Base-by-base conservation (phyloP, 2,113 vertebrate genomes). In the Dinomys branickii region DNA sequence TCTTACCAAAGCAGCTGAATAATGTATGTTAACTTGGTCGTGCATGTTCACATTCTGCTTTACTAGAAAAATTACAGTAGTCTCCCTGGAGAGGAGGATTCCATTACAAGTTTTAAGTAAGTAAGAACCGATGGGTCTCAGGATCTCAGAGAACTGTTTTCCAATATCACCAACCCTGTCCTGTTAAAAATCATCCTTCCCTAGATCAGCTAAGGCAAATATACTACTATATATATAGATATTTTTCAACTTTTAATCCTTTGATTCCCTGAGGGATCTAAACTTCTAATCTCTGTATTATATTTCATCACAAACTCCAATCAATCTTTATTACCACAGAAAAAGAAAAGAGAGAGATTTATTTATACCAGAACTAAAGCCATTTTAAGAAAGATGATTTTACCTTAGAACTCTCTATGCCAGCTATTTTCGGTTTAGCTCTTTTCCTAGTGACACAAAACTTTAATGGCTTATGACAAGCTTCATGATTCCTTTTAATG, bases 341-440 rank as follows among this genome's bases (percentile, higher is more conserved):
- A 47, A 93, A 81, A 75, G 2, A 69, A 85, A 67, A 75, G 4
- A 58, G 30, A 3, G 2, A 26, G 71, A 2, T 47, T 69, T 90
- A 87, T 90, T 96, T 88, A 83, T 61, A 91, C 65, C 52, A 92
- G 47, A 95, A 94, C 7, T 67, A 30, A 93, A 87, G 28, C n/a
- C 69, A 91, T 67, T 85, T 95, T 86, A 86, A 77, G 71, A 78
- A 88, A 89, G 26, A 87, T 89, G 35, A 94, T 90, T 94, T 90
- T 33, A 91, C 50, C 30, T 44, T 50, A 93, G 14, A 52, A 86
- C 38, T 54, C 59, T 67, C 38, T 82, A 38, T 80, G 73, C 3
- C 19, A 85, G 56, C 7, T 61, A 86, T 84, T 95, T 95, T 71
- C 65, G 88, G 63, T 82, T 94, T 93, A 80, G 44, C 65, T 94